These are phyloP conservation scores for Crocidura indochinensis DNA, from an alignment of 2,797 vertebrate species.

Conservation along the genomic window DNA sequence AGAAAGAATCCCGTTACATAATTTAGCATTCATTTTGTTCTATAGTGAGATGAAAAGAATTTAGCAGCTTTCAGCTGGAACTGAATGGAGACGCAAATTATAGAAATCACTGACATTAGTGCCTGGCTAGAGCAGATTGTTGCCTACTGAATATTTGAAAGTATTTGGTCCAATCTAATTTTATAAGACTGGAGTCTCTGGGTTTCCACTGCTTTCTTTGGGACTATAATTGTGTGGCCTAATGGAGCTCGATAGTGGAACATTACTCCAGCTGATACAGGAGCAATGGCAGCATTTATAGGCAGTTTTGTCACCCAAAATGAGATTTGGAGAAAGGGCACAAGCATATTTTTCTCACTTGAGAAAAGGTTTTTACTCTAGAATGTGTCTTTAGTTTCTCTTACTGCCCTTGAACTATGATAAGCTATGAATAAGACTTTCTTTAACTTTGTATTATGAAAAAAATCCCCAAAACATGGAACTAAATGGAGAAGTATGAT, in stretches of 20 bases:
- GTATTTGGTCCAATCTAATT: conserved; percentile 73
- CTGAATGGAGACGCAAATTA: conserved; percentile 79
- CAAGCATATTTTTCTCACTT: conserved; percentile 37
- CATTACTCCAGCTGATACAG: conserved; percentile 18
- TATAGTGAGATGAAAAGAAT: conserved; percentile 72
- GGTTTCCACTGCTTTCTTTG: conserved; percentile 54
- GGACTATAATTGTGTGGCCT: conserved; percentile 48
- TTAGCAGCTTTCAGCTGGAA: conserved; percentile 75
- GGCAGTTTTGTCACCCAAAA: conserved; percentile 48
- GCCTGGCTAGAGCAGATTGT: conserved; percentile 70
- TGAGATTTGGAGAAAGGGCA: conserved; percentile 28
- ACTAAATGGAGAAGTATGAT: not conserved
- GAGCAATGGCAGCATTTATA: not conserved
- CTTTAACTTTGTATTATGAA: conserved; percentile 2
- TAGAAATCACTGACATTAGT: conserved; percentile 81
- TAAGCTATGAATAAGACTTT: not conserved
- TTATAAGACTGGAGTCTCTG: conserved; percentile 61
- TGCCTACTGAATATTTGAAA: conserved; percentile 73
- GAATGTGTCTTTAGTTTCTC: not conserved
- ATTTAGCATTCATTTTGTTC: conserved; percentile 80
- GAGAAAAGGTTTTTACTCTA: conserved; percentile 49
- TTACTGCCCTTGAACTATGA: not conserved
- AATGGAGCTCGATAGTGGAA: conserved; percentile 10
- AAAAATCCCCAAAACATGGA: not conserved
- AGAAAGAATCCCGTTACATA: conserved; percentile 68